Base-by-base conservation (phyloP, 2,888 invertebrate species). In the Drosophila subsilvestris region DNA sequence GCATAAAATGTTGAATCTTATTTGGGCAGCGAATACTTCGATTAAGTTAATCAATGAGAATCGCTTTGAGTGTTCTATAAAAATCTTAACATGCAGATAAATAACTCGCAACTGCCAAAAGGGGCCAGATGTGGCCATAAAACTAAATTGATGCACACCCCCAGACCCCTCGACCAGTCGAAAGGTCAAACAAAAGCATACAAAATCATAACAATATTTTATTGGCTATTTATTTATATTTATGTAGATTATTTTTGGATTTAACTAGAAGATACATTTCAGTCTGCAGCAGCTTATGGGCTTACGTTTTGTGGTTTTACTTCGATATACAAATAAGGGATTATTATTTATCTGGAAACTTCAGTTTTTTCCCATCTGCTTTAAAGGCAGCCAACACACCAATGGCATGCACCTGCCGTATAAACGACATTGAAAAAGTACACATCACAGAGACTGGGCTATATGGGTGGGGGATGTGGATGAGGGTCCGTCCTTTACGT, bases 331-430 rank as follows among this genome's bases (percentile, higher is more conserved):
- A 48, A 73, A 25, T 25, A 7, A 56, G n/a, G 14, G 6, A 7
- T n/a, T n/a, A n/a, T 37, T 57, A 32, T 56, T 18, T 7, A 25
- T 25, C 1, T 37, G 37, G 14, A 7, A n/a, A 2, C 14, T 12
- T 4, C 14, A 7, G 6, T 2, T 8, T 17, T 60, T 8, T 17
- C 58, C 58, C 47, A 63, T 62, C 44, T 58, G 54, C 53, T 47
- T 50, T 20, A 50, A 58, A 49, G n/a, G 14, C 25, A 61, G 62
- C 25, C 49, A 55, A 68, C 43, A 68, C 43, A 14, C n/a, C 37
- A 37, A n/a, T n/a, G 37, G n/a, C 63, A 69, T 72, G 68, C 69
- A 79, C 66, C 75, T 77, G 75, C 29, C 51, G 57, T 56, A 69
- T 51, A 59, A 67, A 62, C 50, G 50, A 50, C 60, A 43, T 50